A percentile compares a stretch with the other conserved stretches of the same genome.
These are phyloP conservation scores for Dryocosmus kuriphilus DNA, from an alignment of 2,888 invertebrate genomes.

Conservation along the genomic window DNA sequence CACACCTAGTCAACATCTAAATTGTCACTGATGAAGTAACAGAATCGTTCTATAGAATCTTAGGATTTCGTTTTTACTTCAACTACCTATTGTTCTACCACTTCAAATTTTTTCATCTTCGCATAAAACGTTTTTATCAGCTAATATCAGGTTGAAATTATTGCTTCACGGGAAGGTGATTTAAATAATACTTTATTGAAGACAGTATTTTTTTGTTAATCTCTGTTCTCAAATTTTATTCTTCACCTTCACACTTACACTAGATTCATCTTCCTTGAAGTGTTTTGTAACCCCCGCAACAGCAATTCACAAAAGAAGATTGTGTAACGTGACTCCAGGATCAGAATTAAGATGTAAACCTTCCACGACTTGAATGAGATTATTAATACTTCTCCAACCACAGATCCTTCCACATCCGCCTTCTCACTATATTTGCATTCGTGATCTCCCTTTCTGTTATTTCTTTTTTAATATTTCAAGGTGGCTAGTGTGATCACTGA, in stretches of 20 bases:
- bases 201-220: constrained; percentile 34
- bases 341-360: constrained; percentile 73
- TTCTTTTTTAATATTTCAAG: background rate
- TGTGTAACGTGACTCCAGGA: constrained; percentile 69
- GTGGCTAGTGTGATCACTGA: background rate
- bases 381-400: constrained; percentile 56
- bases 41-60: too few relatives aligned
- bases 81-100: too few relatives aligned
- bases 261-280: constrained; percentile 52
- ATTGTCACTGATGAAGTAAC: too few relatives aligned
- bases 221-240: constrained; percentile 64
- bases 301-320: constrained; percentile 64
- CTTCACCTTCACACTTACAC: constrained; percentile 60
- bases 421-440: background rate
- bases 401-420: constrained; percentile 6
- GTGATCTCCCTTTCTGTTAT: background rate
- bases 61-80: too few relatives aligned
- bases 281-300: constrained; percentile 49
- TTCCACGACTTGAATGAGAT: constrained; percentile 63
- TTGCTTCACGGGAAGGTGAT: constrained; percentile 36
- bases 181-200: background rate
- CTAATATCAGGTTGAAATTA: background rate
- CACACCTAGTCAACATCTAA: too few relatives aligned
- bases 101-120: background rate
- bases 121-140: too few relatives aligned